Evolutionary conservation across 1,140 invertebrate genomes (phyloP).

Genomic region (Amphibalanus amphitrite): DNA sequence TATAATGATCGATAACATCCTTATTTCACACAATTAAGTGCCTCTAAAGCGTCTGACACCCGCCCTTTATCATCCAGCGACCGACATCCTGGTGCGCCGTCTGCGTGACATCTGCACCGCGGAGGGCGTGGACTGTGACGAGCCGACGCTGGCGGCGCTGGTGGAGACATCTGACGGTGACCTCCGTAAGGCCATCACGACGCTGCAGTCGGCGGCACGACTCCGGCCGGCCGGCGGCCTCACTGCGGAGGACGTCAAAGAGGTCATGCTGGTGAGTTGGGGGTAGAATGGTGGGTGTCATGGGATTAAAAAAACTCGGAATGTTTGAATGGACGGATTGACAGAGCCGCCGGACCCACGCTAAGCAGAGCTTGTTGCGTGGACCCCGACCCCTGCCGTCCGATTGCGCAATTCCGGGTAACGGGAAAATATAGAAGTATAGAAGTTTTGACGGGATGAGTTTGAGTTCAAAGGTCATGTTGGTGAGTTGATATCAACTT

Average conservation of each 20-base stretch:
- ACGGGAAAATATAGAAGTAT: not conserved
- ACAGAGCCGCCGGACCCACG: not conserved
- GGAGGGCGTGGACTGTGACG: slow-evolving; percentile 58
- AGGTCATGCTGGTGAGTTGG: slow-evolving; percentile 49
- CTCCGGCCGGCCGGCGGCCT: slow-evolving; percentile 44
- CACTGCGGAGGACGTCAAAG: slow-evolving; percentile 45
- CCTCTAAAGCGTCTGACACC: no score
- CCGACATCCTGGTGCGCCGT: slow-evolving; percentile 32
- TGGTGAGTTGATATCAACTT: no score
- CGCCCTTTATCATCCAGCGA: no score
- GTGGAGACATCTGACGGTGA: slow-evolving; percentile 85
- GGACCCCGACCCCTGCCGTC: no score
- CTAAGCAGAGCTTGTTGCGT: no score
- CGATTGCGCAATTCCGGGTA: no score
- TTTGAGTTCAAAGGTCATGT: no score
- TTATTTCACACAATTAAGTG: no score
- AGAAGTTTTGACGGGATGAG: no score
- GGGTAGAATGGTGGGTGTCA: not conserved
- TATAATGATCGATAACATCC: no score
- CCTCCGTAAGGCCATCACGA: slow-evolving; percentile 81
- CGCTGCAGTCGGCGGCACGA: slow-evolving; percentile 71
- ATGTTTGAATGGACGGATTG: not conserved
- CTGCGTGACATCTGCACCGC: slow-evolving; percentile 58
- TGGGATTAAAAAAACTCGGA: not conserved
- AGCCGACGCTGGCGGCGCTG: slow-evolving; percentile 50